These are phyloP conservation scores for Columba guinea DNA, from an alignment of 2,797 vertebrate genomes.

Conservation along the genomic window DNA sequence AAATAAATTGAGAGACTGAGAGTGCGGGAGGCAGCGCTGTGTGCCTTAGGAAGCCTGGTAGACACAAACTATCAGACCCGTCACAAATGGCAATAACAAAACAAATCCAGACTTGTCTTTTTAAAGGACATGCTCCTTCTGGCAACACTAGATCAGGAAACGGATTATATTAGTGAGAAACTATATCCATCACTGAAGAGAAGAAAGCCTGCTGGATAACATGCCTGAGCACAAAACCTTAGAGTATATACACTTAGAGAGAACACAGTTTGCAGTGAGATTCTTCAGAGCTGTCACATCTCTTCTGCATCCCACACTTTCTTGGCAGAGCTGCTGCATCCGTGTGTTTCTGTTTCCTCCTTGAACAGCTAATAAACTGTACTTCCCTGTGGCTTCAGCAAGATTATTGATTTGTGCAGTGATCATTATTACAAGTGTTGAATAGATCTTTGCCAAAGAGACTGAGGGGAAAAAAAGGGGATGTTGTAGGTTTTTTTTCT, in stretches of 20 bases:
- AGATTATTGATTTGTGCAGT: not conserved
- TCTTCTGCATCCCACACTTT: not conserved
- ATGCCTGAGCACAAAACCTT: not conserved
- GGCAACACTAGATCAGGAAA: not conserved
- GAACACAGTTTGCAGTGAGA: not conserved
- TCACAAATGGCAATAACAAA: not conserved
- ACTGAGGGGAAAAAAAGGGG: not conserved
- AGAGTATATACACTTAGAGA: not conserved
- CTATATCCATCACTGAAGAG: not conserved
- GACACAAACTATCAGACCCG: not conserved
- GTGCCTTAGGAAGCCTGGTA: not conserved
- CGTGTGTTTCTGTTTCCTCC: not conserved
- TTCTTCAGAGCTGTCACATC: not conserved
- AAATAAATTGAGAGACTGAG: not conserved
- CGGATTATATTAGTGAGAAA: not conserved
- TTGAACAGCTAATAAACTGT: not conserved
- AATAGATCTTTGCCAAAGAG: not conserved
- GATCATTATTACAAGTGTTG: not conserved
- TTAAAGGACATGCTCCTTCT: not conserved
- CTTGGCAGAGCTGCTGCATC: not conserved
- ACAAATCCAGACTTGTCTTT: not conserved
- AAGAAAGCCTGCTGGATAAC: not conserved
- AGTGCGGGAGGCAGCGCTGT: not conserved
- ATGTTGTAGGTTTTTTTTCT: not conserved
- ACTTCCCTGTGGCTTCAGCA: not conserved